phyloP scores from a whole-genome alignment of 2,888 invertebrate species.

The Cheilosia impressa region DNA sequence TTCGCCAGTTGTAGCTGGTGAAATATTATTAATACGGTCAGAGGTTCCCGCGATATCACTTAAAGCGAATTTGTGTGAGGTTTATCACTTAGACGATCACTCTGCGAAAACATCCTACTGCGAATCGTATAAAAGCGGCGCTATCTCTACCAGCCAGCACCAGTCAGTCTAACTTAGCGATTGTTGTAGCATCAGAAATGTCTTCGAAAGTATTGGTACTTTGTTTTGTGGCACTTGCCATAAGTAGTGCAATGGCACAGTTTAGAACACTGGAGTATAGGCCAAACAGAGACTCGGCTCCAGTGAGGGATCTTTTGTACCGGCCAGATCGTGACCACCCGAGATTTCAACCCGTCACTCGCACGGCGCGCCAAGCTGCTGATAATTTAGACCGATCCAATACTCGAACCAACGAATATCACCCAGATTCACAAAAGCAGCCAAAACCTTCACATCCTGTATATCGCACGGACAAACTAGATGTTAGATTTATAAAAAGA shows the following conservation, averaged over 20 bases:
- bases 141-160: neutral
- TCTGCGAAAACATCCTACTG: neutral
- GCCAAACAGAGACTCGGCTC: conserved; percentile 38
- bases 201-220: conserved; percentile 36
- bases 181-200: conserved; percentile 22
- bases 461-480: conserved; percentile 16
- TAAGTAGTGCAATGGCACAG: conserved; percentile 21
- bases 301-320: conserved; percentile 28
- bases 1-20: neutral
- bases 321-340: conserved; percentile 10
- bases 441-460: conserved; percentile 32
- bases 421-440: conserved; percentile 27
- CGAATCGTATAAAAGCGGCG: conserved; percentile 33
- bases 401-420: conserved; percentile 21
- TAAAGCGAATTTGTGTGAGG: neutral
- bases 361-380: conserved; percentile 11
- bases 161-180: conserved; percentile 20
- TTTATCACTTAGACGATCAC: too few relatives aligned
- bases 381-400: conserved; percentile 30
- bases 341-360: neutral
- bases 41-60: neutral
- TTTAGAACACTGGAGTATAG: conserved; percentile 41
- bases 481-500: neutral
- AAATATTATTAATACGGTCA: neutral
- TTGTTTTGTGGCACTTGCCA: conserved; percentile 33